Base-by-base conservation (phyloP, 2,888 invertebrate species). In the Trichopria drosophilae region DNA sequence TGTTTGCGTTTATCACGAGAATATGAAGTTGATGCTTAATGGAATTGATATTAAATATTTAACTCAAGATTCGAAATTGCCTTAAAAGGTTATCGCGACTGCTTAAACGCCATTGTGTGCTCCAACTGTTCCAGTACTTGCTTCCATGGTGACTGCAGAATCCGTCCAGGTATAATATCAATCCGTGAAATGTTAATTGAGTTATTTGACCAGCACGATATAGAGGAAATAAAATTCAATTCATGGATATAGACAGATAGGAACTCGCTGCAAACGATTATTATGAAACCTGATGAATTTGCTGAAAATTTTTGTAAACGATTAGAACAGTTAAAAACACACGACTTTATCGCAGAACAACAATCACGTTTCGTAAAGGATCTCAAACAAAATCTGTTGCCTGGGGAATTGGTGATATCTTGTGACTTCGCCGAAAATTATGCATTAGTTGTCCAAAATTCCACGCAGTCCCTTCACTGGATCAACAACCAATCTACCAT, bases 401-500 rank as follows among this genome's bases (percentile, higher is more conserved):
- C n/a, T n/a, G n/a, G n/a, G 16, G 32, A 35, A 35, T 35, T 35
- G n/a, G 6, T 35, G 5, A 19, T 32, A 4, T 12, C 13, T 9
- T 32, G 32, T 7, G 32, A 32, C 6, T 32, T 32, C n/a, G n/a
- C n/a, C n/a, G n/a, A n/a, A n/a, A n/a, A n/a, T n/a, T n/a, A n/a
- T n/a, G n/a, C n/a, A n/a, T n/a, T n/a, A n/a, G 15, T 5, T 13
- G 39, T 39, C 3, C 39, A 39, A 23, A 24, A 24, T 23, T 10
- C 39, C 9, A 16, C 13, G 7, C 39, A 39, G 16, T 12, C 42
- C 5, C 34, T 43, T 7, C 34, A 43, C 13, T 43, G 24, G 23
- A 32, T 34, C 19, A 32, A 43, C 15, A 23, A 32, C 15, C 28
- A 36, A 10, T 12, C 55, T 7, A 55, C 57, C 1, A 29, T 59